Percentiles rank a stretch among this genome's conserved stretches.
Evolutionary conservation across 2,113 vertebrate species (phyloP).

Genomic region (Charina bottae): DNA sequence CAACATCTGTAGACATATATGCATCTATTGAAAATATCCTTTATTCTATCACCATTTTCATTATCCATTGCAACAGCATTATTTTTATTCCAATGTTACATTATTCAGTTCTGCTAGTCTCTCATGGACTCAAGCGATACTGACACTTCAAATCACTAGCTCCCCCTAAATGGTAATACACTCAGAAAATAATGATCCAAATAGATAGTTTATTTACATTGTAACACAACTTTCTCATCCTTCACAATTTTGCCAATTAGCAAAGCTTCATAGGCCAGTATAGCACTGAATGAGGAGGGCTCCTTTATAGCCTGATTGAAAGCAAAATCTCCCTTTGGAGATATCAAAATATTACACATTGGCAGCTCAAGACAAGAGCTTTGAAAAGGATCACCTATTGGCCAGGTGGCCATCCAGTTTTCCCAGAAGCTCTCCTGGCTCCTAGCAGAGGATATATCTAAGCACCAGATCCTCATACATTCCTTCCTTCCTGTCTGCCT

Average conservation of each 20-base stretch:
- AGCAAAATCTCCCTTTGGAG: neutral
- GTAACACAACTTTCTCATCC: neutral
- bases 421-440: neutral
- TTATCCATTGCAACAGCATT: neutral
- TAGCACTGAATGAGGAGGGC: too few species aligned
- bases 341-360: neutral
- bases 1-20: neutral
- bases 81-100: neutral
- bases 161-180: neutral
- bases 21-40: neutral
- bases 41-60: neutral
- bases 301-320: neutral
- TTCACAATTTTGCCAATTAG: neutral
- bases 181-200: neutral
- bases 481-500: neutral
- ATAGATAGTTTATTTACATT: neutral
- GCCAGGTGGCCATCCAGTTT: neutral
- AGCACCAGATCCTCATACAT: neutral
- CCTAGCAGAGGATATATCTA: neutral
- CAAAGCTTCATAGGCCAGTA: neutral
- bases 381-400: neutral
- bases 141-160: neutral
- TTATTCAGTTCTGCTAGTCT: neutral
- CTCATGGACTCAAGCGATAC: neutral
- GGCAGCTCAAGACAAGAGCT: too few species aligned